Base-by-base conservation (phyloP, 2,888 invertebrate species). In the Dorcus parallelipipedus region DNA sequence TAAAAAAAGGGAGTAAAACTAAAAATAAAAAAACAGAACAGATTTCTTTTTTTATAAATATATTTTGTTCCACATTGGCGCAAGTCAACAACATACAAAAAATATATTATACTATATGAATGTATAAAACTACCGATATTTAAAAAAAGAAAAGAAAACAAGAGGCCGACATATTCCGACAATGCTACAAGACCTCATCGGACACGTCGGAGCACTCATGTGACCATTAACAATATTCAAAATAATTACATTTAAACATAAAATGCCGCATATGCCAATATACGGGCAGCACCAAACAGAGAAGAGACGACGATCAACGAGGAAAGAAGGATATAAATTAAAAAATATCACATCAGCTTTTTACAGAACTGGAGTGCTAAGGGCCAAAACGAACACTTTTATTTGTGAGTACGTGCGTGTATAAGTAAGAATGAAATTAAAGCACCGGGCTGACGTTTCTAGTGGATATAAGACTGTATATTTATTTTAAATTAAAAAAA, bases 31-130 rank as follows among this genome's bases (percentile, higher is more conserved):
- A 42, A 53, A 33, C 26, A 54, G 45, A 52, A 49, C 40, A 54
- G 38, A 20, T 53, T 56, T 58, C 48, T 72, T 77, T 76, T 77
- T 74, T 71, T 78, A 78, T 76, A 78, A 78, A 78, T 78, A 78
- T 78, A 78, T 78, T 78, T 76, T 74, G 71, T 77, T 78, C 78
- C 78, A 78, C 78, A 77, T 76, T 78, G 78, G 78, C 78, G 76
- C 78, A 78, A 78, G 78, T 78, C 77, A 77, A 78, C 77, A 78
- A 76, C 75, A 78, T 77, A 78, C 76, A 78, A 77, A 78, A 78
- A 77, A 78, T 75, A 77, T 76, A 76, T 73, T 75, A 70, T 73
- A 73, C 71, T 61, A 73, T 70, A 73, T 72, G 69, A 66, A 70
- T 69, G 70, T 71, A 73, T 72, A 75, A 76, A 77, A 73, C 73